Base-by-base conservation (phyloP, 2,113 vertebrate species). In the Phrynosoma blainvillii region DNA sequence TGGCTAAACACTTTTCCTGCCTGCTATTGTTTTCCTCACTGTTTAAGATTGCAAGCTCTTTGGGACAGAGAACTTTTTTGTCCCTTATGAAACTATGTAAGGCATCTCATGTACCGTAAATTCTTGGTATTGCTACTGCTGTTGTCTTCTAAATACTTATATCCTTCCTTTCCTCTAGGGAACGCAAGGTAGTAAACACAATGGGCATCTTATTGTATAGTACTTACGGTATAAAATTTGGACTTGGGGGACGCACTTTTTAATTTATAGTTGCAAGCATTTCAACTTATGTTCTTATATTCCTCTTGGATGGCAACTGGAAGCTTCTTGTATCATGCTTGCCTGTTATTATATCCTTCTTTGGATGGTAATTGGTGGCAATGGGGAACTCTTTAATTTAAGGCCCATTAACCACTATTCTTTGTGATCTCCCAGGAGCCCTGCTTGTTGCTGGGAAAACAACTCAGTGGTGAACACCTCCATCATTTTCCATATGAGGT, bases 381-480 rank as follows among this genome's bases (percentile, higher is more conserved):
- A 0, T 0, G 30, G 62, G 10, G 40, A 20, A 23, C 30, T 0
- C 10, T 71, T 47, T 65, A 52, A 79, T 18, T 32, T 73, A 78
- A 1, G 16, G 0, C 1, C 1, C 0, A 71, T 23, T 56, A 85
- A 52, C 36, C 11, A 1, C 5, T n/a, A n/a, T 77, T 76, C 10
- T 81, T 83, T 52, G 36, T 79, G 30, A 47, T 47, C 10, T 5
- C 36, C 1, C 1, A 3, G 4, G 14, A 54, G 56, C 10, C 76
- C 32, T n/a, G 54, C 36, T 42, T 32, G 84, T 59, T 47, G 14
- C 32, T 84, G 12, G 71, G 70, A 88, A 65, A 79, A 20, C 16
- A 73, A 1, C 25, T 36, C 23, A 9, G 68, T 10, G 62, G 73
- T 88, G 77, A 83, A 3, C 18, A 62, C 0, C 68, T 73, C 52